phyloP scores from a whole-genome alignment of 2,113 vertebrate genomes.

The Oncorhynchus kisutch region DNA sequence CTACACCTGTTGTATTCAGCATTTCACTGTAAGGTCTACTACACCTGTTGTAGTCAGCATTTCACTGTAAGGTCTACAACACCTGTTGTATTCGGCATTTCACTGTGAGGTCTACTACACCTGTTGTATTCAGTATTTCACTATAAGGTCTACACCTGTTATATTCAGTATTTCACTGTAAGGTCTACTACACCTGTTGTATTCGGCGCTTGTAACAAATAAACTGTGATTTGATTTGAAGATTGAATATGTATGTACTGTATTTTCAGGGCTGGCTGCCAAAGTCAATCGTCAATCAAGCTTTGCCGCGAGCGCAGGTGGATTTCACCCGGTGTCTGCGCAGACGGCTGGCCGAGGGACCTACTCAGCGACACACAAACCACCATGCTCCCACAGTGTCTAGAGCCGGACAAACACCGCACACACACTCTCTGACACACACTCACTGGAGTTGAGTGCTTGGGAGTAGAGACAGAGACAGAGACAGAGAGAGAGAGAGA shows the following conservation, averaged over 20 bases:
- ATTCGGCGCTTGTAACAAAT: no score
- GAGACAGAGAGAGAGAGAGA: not conserved
- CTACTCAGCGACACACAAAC: slow-evolving; percentile 24
- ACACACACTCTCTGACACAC: not conserved
- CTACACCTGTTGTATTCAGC: no score
- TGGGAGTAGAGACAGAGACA: not conserved
- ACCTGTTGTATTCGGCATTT: no score
- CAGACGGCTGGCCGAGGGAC: slow-evolving; percentile 49
- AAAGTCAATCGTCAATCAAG: slow-evolving; percentile 65
- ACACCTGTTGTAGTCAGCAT: no score
- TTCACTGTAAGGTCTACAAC: no score
- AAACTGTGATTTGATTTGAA: not conserved
- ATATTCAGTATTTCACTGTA: no score
- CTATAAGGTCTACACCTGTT: no score
- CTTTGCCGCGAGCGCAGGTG: slow-evolving; percentile 70
- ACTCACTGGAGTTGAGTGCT: not conserved
- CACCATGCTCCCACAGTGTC: no score
- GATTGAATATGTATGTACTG: not conserved
- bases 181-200: no score
- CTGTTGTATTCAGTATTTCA: no score
- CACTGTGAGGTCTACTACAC: no score
- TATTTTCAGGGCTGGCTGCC: slow-evolving; percentile 80
- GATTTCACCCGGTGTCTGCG: slow-evolving; percentile 76
- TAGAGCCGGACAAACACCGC: not conserved
- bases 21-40: no score